Conservation (phyloP, 2,888 invertebrate species). For the Clitarchus hookeri region DNA sequence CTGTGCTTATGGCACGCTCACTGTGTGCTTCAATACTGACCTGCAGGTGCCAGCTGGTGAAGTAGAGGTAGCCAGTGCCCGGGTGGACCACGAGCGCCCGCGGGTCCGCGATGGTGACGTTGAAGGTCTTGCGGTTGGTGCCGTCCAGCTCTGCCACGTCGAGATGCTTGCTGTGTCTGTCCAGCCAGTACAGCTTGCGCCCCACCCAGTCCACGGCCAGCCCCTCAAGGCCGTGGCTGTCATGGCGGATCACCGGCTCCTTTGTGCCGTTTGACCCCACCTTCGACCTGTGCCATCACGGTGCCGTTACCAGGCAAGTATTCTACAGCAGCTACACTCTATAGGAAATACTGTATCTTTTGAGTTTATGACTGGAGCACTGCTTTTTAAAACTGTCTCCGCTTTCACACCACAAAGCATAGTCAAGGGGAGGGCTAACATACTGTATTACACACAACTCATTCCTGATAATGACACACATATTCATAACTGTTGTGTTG, state of each 20-base stretch:
- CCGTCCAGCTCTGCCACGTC: constrained; percentile 96
- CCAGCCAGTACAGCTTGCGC: constrained; percentile 95
- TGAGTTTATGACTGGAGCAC: too few species aligned
- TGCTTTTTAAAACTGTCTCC: too few species aligned
- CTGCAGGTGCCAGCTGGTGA: constrained; percentile 91
- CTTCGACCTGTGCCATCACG: constrained; percentile 23
- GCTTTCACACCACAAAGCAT: too few species aligned
- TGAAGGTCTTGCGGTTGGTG: constrained; percentile 84
- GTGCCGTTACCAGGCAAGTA: too few species aligned
- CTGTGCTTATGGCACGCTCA: too few species aligned
- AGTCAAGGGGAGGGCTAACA: too few species aligned
- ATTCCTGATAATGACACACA: too few species aligned
- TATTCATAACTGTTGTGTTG: too few species aligned
- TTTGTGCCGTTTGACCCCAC: constrained; percentile 51
- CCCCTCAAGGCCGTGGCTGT: constrained; percentile 96
- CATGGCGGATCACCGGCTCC: constrained; percentile 87
- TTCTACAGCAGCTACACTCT: too few species aligned
- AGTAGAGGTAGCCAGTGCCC: constrained; percentile 90
- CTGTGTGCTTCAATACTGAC: constrained; percentile 44
- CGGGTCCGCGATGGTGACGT: constrained; percentile 89
- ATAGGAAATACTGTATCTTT: too few species aligned
- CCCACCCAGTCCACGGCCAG: constrained; percentile 97
- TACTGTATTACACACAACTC: too few species aligned
- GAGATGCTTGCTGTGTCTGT: constrained; percentile 91
- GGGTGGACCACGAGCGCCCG: constrained; percentile 95